Evolutionary conservation across 2,113 vertebrate genomes (phyloP).

Genomic region (Psittacus erithacus): DNA sequence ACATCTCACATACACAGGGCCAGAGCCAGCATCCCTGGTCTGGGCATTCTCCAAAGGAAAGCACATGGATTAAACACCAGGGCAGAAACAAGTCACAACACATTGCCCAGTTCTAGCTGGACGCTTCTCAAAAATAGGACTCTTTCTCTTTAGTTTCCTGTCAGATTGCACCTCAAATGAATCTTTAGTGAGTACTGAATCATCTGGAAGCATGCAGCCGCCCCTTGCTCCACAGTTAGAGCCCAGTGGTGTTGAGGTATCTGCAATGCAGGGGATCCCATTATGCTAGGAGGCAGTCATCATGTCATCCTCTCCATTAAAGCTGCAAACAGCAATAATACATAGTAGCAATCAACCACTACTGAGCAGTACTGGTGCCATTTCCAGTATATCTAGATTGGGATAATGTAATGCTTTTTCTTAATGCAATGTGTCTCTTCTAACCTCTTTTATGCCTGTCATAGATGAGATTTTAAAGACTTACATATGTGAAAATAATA

Average conservation of each 20-base stretch:
- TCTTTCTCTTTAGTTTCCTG: background rate
- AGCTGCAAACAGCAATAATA: background rate
- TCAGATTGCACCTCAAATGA: background rate
- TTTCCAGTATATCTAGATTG: background rate
- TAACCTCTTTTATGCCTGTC: background rate
- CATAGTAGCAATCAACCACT: background rate
- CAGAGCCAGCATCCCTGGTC: background rate
- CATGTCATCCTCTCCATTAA: background rate
- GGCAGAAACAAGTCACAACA: background rate
- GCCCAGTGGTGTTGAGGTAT: background rate
- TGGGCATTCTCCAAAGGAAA: background rate
- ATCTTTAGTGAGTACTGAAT: background rate
- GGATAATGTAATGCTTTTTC: background rate
- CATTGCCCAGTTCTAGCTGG: background rate
- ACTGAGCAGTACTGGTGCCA: background rate
- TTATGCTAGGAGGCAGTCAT: background rate
- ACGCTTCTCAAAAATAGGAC: background rate
- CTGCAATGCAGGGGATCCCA: background rate
- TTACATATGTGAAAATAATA: background rate
- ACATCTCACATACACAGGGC: background rate
- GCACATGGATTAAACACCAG: background rate
- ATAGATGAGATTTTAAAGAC: background rate
- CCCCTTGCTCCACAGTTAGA: background rate
- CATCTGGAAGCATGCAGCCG: background rate
- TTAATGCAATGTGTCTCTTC: background rate